These are phyloP conservation scores for Drosophila tripunctata DNA, from an alignment of 2,888 invertebrate species.

Conservation along the genomic window DNA sequence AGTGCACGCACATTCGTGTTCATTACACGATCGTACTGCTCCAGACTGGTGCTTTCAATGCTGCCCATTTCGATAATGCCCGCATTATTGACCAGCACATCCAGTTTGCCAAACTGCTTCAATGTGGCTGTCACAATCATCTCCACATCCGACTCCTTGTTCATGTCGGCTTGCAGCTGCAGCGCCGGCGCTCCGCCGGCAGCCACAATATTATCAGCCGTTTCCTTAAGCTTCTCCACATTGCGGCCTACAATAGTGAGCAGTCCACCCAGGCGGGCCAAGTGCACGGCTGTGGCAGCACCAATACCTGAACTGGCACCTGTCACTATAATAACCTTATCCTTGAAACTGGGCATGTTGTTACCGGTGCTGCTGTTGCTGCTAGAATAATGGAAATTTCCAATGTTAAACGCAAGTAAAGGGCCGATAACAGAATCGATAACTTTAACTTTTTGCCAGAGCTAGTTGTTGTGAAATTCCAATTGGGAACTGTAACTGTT, in stretches of 20 bases:
- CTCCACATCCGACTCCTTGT: slow-evolving; percentile 89
- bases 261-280: slow-evolving; percentile 87
- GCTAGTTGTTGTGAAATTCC: slow-evolving; percentile 26
- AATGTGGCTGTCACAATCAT: slow-evolving; percentile 90
- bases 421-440: slow-evolving; percentile 24
- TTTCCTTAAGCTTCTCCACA: slow-evolving; percentile 87
- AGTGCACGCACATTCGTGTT: slow-evolving; percentile 93
- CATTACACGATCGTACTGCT: slow-evolving; percentile 95
- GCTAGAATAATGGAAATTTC: slow-evolving; percentile 25
- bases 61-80: slow-evolving; percentile 92
- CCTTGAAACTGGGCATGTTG: slow-evolving; percentile 85
- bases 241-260: slow-evolving; percentile 90
- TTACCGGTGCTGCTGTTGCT: background rate
- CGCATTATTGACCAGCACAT: slow-evolving; percentile 94
- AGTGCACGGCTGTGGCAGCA: slow-evolving; percentile 88
- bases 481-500: slow-evolving; percentile 8
- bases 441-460: background rate
- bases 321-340: slow-evolving; percentile 87
- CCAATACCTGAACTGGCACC: slow-evolving; percentile 92
- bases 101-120: slow-evolving; percentile 89
- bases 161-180: slow-evolving; percentile 88
- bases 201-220: slow-evolving; percentile 84
- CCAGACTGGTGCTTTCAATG: slow-evolving; percentile 93
- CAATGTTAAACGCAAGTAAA: background rate
- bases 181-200: slow-evolving; percentile 84